Evolutionary conservation across 2,888 invertebrate species (phyloP), one percentile per base, ranked within the genome.

Genomic region (Sarcophaga caerulescens): DNA sequence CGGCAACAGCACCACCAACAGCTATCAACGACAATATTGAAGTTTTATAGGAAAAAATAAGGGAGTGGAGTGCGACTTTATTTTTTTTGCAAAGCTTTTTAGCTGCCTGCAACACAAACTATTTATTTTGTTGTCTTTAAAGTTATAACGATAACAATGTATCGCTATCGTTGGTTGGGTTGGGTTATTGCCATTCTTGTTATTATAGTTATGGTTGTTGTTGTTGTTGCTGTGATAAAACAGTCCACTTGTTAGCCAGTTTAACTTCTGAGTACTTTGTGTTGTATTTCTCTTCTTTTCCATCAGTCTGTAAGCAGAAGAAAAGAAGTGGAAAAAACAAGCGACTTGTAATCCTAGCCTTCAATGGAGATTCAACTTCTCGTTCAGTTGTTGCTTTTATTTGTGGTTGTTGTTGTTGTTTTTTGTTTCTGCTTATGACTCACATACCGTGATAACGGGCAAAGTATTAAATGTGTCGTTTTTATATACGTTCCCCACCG

Each of bases 401-500:
- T 17, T 3, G 19, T 23, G 65, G 57, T 70, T 70, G 12, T 47
- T 19, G 21, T 47, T 62, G 65, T 69, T 65, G 4, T 47, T 11
- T 47, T 68, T 23, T 62, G 59, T n/a, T 44, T 25, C 12, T 23
- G n/a, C 63, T 79, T 69, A 74, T 75, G 78, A 79, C 73, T 57
- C 83, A 78, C 69, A 74, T 63, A 47, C 52, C 19, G 25, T 65
- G 59, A 84, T 75, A 84, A 70, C 65, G 75, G 70, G 75, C 45
- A 75, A 75, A 80, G 79, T 75, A 84, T 78, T 84, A 78, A 78
- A 83, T 52, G 78, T 78, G 62, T 78, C 59, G 25, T 71, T 21
- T 66, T 45, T 82, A n/a, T 52, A 77, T 25, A 1, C 23, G 2
- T 63, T 63, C 14, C 10, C 10, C 14, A 17, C 14, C 8, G 1